These are phyloP conservation scores for Protophormia terraenovae DNA, from an alignment of 2,888 invertebrate species.

Conservation along the genomic window DNA sequence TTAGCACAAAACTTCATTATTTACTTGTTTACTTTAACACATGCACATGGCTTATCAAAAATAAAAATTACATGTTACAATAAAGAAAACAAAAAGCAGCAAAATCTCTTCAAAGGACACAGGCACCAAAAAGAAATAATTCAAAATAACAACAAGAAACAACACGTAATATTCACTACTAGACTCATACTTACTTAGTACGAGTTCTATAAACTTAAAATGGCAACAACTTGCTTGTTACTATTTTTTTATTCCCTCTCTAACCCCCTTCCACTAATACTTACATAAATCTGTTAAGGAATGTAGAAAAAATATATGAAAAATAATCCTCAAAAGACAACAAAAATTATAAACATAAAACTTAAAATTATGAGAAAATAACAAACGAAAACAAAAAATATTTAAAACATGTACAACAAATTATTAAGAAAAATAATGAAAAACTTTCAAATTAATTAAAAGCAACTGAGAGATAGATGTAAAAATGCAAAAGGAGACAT, in stretches of 20 bases:
- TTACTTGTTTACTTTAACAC: constrained; percentile 24
- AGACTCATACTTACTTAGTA: background rate
- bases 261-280: too few species aligned
- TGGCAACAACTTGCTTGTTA: background rate
- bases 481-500: background rate
- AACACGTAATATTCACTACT: background rate
- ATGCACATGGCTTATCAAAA: constrained; percentile 21
- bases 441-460: constrained; percentile 59
- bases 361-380: constrained; percentile 5
- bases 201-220: too few species aligned
- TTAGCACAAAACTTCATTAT: background rate
- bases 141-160: background rate
- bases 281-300: background rate
- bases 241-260: background rate
- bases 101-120: constrained; percentile 12
- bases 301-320: background rate
- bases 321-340: constrained; percentile 14
- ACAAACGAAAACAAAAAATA: background rate
- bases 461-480: constrained; percentile 37
- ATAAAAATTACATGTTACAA: constrained; percentile 14
- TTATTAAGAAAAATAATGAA: constrained; percentile 51
- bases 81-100: background rate
- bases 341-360: constrained; percentile 7
- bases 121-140: constrained; percentile 12
- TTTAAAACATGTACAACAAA: constrained; percentile 33